Base-by-base conservation (phyloP, 1,140 invertebrate species). In the Aleiodes sp. region DNA sequence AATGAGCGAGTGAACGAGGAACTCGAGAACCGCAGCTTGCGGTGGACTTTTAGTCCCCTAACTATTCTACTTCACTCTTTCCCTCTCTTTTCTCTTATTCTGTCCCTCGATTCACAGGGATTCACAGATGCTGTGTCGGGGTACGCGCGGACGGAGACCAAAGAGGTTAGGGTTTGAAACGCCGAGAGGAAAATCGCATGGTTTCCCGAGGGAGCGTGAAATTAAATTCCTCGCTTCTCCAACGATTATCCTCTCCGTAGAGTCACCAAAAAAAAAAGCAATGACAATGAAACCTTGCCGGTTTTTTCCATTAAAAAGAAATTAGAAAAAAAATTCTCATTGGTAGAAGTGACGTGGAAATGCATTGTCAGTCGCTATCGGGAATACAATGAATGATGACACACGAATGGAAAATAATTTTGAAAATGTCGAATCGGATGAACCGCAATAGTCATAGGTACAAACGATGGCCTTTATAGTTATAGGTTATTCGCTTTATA, bases 141-240 rank as follows among this genome's bases (percentile, higher is more conserved):
- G 21, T 52, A 52, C 19, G 46, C 46, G 46, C 46, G 46, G 46
- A 24, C 26, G 46, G 46, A 12, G 7, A 24, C 46, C 46, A 52
- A 52, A 52, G 46, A 52, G 46, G 19, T 52, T 52, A 52, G 46
- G 46, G 46, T 52, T 52, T 41, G 24, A 65, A 56, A 52, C n/a
- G 63, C 26, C 16, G 28, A 24, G 41, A 56, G 29, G 9, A 37
- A 52, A 81, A 76, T 74, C 75, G 78, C 79, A 79, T 78, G 73
- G 77, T 79, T 80, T 79, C 75, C 74, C 78, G 71, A 65, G 71
- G 71, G 73, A 77, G 75, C 77, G 78, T 79, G 78, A 81, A 81
- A 82, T 81, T 81, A 82, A 81, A 81, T 81, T 81, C 81, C 76
- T 77, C 75, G 19, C 57, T 65, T 68, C 56, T 62, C 60, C 57